Evolutionary conservation across 2,113 vertebrate species (phyloP), one percentile per base, ranked within the genome.

Genomic region (Grus americana): DNA sequence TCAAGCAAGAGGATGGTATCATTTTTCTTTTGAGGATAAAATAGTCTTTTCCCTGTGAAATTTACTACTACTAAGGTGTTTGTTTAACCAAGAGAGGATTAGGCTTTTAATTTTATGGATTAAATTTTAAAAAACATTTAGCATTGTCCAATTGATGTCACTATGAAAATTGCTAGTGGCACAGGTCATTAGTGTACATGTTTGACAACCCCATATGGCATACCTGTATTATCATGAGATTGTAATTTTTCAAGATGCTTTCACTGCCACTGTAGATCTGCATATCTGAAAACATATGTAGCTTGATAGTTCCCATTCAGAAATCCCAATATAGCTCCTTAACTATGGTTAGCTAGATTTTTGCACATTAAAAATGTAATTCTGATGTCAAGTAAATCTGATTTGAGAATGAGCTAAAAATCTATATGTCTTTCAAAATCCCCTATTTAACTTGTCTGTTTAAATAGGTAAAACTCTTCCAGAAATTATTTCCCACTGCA

Each of bases 401-500:
- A 84, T 87, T 72, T 79, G 78, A 95, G 94, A 92, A 92, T 74
- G 50, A 94, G 79, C 10, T 82, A 72, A 73, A 94, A 95, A 67
- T 72, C 42, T 54, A 12, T 80, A 80, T 76, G 58, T 81, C 84
- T 95, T 96, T 96, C 65, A 89, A 94, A 92, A 91, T 73, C 61
- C 59, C 72, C 57, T 86, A 50, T 92, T 96, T 95, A 95, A 81
- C 85, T 94, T 90, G 29, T 82, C 84, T 90, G 57, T 91, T 95
- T 96, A 91, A 95, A 95, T 91, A 87, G 65, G 54, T 93, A 92
- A 96, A 94, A 86, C 42, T 88, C 66, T 95, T 91, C 22, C 54
- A 87, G 54, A 94, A 89, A 93, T 95, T 82, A 94, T 92, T 97
- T 94, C 78, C 78, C 70, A 72, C 61, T 91, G 86, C 84, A 96